Conservation (phyloP, 1,140 invertebrate genomes). For the Thaumetopoea pityocampa region DNA sequence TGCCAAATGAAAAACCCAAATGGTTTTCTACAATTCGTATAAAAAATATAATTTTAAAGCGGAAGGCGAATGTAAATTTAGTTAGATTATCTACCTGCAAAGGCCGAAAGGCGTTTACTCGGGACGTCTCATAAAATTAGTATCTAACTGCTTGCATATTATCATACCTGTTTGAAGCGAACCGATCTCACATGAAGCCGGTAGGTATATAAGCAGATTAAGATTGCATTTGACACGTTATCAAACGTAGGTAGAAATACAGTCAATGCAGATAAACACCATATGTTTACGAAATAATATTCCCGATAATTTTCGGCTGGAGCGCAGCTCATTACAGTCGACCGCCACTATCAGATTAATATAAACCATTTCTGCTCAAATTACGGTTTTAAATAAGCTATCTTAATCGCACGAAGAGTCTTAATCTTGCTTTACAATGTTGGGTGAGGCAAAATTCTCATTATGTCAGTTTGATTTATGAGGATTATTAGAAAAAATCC, state of each 20-base stretch:
- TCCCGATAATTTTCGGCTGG: slow-evolving; percentile 5
- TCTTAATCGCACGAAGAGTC: slow-evolving; percentile 4
- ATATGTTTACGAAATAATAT: slow-evolving; percentile 21
- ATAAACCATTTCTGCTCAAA: slow-evolving; percentile 20
- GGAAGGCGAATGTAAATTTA: slow-evolving; percentile 43
- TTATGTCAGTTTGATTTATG: slow-evolving; percentile 3
- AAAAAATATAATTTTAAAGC: slow-evolving; percentile 16
- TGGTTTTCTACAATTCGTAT: not conserved
- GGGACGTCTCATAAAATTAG: slow-evolving; percentile 66
- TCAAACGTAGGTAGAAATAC: slow-evolving; percentile 42
- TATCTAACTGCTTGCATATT: slow-evolving; percentile 58
- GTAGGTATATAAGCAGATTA: slow-evolving; percentile 46
- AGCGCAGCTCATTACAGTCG: slow-evolving; percentile 11
- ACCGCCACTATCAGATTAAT: slow-evolving; percentile 17
- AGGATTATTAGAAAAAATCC: slow-evolving; percentile 4
- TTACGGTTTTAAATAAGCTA: slow-evolving; percentile 23
- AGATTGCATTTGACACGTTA: slow-evolving; percentile 52
- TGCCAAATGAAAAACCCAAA: slow-evolving; percentile 7
- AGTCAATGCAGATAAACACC: slow-evolving; percentile 28
- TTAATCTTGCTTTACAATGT: slow-evolving; percentile 9
- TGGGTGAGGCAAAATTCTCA: slow-evolving; percentile 2
- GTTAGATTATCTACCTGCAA: slow-evolving; percentile 24
- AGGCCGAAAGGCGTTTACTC: slow-evolving; percentile 47
- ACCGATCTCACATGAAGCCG: slow-evolving; percentile 39
- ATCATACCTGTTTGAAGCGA: slow-evolving; percentile 49